Evolutionary conservation across 2,888 invertebrate genomes (phyloP).

Genomic region (Drosophila yooni): DNA sequence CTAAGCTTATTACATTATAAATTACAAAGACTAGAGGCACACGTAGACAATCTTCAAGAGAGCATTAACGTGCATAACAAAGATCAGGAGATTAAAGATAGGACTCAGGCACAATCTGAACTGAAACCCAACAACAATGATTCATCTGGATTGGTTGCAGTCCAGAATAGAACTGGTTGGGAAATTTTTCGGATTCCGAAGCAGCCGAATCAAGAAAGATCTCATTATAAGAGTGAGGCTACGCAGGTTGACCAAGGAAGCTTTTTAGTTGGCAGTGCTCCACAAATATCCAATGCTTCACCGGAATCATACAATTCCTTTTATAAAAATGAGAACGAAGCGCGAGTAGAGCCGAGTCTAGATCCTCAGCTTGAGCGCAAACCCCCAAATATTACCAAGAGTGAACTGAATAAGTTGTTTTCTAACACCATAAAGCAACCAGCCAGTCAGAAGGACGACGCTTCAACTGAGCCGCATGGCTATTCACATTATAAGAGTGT

Average conservation of each 20-base stretch:
- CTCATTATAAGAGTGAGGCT: background rate
- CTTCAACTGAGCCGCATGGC: background rate
- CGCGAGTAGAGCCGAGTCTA: background rate
- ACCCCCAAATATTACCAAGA: background rate
- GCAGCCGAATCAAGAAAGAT: background rate
- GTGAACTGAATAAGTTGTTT: background rate
- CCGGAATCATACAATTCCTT: background rate
- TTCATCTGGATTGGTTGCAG: background rate
- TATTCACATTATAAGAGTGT: background rate
- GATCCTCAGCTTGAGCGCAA: background rate
- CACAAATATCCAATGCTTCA: background rate
- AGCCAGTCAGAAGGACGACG: background rate
- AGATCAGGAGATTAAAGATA: background rate
- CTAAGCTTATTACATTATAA: background rate
- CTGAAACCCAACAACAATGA: background rate
- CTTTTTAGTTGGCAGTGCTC: background rate
- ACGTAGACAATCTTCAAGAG: background rate
- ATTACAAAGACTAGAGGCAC: slow-evolving; percentile 3
- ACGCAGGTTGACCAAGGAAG: background rate
- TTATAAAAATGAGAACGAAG: background rate
- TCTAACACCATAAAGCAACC: background rate
- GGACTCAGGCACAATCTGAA: background rate
- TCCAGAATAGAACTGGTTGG: background rate
- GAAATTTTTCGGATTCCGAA: background rate
- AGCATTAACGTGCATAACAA: background rate